phyloP scores from a whole-genome alignment of 2,113 vertebrate genomes.

The Alethe castanea region DNA sequence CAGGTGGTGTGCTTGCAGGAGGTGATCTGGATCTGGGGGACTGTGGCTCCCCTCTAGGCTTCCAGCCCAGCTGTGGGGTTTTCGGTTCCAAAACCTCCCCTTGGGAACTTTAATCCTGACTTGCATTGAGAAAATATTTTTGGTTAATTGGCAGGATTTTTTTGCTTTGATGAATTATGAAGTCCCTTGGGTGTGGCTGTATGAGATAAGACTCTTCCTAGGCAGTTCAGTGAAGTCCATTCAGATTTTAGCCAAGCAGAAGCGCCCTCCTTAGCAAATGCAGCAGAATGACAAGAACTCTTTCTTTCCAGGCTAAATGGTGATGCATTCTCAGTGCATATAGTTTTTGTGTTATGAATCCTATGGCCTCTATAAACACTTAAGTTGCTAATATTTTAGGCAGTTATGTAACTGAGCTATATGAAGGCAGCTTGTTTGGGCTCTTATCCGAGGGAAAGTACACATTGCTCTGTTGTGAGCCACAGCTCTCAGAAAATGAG shows the following conservation, averaged over 20 bases:
- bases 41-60: not conserved
- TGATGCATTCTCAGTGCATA: not conserved
- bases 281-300: not conserved
- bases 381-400: not conserved
- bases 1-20: not conserved
- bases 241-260: not conserved
- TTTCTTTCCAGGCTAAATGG: not conserved
- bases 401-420: not conserved
- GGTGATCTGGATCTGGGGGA: not conserved
- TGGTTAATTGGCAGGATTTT: not conserved
- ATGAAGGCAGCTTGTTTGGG: not conserved
- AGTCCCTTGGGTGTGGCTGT: not conserved
- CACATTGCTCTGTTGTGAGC: not conserved
- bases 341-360: not conserved
- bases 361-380: not conserved
- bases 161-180: not conserved
- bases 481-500: not conserved
- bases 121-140: not conserved
- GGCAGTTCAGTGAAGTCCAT: fast-evolving
- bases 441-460: not conserved
- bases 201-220: not conserved
- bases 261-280: not conserved
- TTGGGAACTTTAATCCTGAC: not conserved
- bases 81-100: not conserved
- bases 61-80: not conserved